Conservation (phyloP, 2,888 invertebrate genomes). For the Erebia aethiops region DNA sequence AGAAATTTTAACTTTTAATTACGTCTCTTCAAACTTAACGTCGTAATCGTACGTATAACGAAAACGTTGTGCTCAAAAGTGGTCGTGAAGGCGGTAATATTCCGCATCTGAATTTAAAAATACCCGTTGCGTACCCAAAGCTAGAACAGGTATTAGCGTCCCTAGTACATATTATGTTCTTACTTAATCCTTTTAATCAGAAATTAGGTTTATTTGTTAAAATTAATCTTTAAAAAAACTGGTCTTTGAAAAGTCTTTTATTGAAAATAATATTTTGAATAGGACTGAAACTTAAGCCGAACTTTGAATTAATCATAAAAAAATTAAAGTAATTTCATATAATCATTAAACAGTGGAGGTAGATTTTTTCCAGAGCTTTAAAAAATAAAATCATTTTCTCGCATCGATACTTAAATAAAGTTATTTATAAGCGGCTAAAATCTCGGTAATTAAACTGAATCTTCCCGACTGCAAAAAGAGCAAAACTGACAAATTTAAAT, state of each 20-base stretch:
- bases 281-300: no score
- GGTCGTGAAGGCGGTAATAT: constrained; percentile 17
- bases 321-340: background rate
- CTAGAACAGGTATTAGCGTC: background rate
- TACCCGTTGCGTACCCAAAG: background rate
- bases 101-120: background rate
- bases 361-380: background rate
- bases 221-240: no score
- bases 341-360: background rate
- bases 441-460: constrained; percentile 45
- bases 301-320: background rate
- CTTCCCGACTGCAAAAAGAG: constrained; percentile 58
- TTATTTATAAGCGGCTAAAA: constrained; percentile 26
- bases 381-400: background rate
- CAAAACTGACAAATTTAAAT: constrained; percentile 71
- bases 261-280: no score
- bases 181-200: no score
- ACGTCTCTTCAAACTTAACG: constrained; percentile 62
- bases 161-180: background rate
- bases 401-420: constrained; percentile 16
- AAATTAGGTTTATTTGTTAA: no score
- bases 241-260: no score
- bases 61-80: constrained; percentile 18
- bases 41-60: constrained; percentile 44
- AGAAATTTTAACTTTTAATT: constrained; percentile 80